Evolutionary conservation across 2,113 vertebrate species (phyloP).

Genomic region (Nyctereutes procyonoides): DNA sequence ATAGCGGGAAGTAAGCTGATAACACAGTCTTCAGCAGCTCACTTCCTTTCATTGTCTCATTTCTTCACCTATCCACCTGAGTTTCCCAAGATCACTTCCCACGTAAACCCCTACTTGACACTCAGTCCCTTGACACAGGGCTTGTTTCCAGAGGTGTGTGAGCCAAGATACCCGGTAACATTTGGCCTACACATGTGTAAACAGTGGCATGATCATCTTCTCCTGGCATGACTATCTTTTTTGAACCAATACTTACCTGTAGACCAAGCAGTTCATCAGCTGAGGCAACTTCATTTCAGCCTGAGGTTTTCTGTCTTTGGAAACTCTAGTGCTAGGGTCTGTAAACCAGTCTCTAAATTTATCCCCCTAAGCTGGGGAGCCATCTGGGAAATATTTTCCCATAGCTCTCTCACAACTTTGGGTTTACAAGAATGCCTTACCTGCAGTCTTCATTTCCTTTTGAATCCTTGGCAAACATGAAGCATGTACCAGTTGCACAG

Average conservation of each 20-base stretch:
- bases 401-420: not conserved
- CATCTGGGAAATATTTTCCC: slow-evolving; percentile 19
- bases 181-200: not conserved
- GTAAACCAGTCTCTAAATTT: slow-evolving; percentile 19
- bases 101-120: not conserved
- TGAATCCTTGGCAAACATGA: not conserved
- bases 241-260: not conserved
- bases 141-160: not conserved
- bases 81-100: not conserved
- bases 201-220: not conserved
- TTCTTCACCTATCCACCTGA: not conserved
- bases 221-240: not conserved
- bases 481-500: not conserved
- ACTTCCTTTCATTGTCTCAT: not conserved
- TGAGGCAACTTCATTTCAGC: not conserved
- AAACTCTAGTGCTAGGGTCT: not conserved
- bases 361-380: not conserved
- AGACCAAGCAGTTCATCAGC: not conserved
- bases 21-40: not conserved
- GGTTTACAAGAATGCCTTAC: not conserved
- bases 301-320: slow-evolving; percentile 24
- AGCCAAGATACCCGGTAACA: not conserved
- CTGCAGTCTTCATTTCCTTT: not conserved
- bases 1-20: not conserved
- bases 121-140: not conserved